Percentiles rank a stretch among this genome's conserved stretches.
phyloP scores from a whole-genome alignment of 30 jellyfish, hydroid and myxozoan species.

The Cassiopea andromeda region DNA sequence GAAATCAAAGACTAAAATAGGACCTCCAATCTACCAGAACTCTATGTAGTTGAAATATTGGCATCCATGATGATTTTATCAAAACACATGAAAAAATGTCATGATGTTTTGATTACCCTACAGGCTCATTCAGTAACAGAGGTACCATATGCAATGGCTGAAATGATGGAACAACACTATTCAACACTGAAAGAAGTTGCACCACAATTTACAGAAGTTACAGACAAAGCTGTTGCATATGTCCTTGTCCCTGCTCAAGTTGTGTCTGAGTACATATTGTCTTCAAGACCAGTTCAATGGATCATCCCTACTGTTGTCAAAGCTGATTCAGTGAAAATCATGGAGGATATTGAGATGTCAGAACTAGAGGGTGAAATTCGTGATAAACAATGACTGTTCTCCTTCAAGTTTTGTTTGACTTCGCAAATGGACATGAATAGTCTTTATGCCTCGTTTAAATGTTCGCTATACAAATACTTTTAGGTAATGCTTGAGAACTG shows the following conservation, averaged over 20 bases:
- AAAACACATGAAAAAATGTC: not conserved
- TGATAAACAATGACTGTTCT: constrained; percentile 22
- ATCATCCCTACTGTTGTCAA: constrained; percentile 77
- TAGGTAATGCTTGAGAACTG: not conserved
- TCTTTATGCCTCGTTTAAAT: not conserved
- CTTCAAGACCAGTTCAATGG: constrained; percentile 94
- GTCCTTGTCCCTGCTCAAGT: constrained; percentile 99
- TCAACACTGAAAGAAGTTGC: constrained; percentile 57
- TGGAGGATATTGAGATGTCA: constrained; percentile 74
- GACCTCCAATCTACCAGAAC: too few relatives aligned
- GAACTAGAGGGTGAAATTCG: constrained; percentile 47
- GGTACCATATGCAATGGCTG: constrained; percentile 95
- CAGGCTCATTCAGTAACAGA: constrained; percentile 97
- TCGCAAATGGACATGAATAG: not conserved
- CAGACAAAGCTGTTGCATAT: constrained; percentile 95
- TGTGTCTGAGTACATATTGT: constrained; percentile 84
- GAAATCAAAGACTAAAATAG: too few relatives aligned
- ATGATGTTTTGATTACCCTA: not conserved
- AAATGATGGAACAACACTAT: constrained; percentile 91
- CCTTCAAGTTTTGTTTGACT: not conserved
- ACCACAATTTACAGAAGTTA: constrained; percentile 63
- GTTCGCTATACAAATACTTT: not conserved
- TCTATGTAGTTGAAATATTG: not conserved
- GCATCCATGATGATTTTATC: not conserved
- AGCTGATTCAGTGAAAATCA: constrained; percentile 83